Percentiles rank a stretch among this genome's conserved stretches.
These are phyloP conservation scores for Atta colombica DNA, from an alignment of 1,140 invertebrate genomes.

Conservation along the genomic window DNA sequence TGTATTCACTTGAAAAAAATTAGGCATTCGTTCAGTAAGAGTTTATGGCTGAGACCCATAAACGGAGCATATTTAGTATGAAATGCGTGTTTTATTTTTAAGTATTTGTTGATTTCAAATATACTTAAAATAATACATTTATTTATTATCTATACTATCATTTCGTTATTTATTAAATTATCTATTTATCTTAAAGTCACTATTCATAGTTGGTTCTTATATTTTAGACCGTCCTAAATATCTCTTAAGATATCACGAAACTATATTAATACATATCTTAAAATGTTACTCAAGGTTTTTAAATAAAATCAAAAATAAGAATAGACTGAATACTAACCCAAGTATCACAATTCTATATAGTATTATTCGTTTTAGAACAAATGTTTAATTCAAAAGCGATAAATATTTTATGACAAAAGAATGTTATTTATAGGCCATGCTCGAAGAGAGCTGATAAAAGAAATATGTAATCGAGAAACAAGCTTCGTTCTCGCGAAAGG, in stretches of 20 bases:
- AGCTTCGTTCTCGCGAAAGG: constrained; percentile 25
- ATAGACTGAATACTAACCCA: too few relatives aligned
- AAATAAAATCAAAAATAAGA: too few relatives aligned
- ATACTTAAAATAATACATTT: not conserved
- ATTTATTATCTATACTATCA: not conserved
- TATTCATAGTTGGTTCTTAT: too few relatives aligned
- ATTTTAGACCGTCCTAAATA: too few relatives aligned
- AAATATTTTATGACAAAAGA: constrained; percentile 7
- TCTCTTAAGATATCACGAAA: too few relatives aligned
- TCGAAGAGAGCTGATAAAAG: not conserved
- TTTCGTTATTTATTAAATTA: not conserved
- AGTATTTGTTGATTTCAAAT: not conserved
- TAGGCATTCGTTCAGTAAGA: constrained; percentile 17
- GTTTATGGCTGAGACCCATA: constrained; percentile 23
- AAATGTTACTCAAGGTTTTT: too few relatives aligned
- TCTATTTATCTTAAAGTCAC: not conserved
- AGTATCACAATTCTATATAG: not conserved
- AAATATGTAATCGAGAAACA: not conserved
- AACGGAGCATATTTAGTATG: constrained; percentile 1
- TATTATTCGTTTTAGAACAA: not conserved
- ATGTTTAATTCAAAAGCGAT: not conserved
- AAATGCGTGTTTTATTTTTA: constrained; percentile 4
- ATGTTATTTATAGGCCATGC: constrained; percentile 5
- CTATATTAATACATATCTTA: too few relatives aligned
- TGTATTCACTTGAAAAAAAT: constrained; percentile 50